Evolutionary conservation across 1,140 invertebrate genomes (phyloP).

Genomic region (Dreissena rostriformis): DNA sequence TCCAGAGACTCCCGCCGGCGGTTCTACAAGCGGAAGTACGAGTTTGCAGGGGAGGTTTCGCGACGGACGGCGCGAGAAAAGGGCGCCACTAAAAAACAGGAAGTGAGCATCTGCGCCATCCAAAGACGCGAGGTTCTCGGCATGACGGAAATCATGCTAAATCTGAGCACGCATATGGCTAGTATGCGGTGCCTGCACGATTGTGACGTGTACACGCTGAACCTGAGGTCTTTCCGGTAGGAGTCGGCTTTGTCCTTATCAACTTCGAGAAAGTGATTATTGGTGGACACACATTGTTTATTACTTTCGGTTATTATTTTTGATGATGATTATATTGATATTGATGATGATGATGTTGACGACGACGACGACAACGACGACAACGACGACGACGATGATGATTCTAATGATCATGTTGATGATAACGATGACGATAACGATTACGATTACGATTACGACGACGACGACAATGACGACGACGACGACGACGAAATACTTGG

Average conservation of each 20-base stretch:
- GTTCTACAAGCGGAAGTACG: slow-evolving; percentile 19
- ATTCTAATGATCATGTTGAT: too few relatives aligned
- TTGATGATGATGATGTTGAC: too few relatives aligned
- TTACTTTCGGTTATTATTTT: too few relatives aligned
- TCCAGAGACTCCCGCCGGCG: slow-evolving; percentile 41
- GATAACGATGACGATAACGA: too few relatives aligned
- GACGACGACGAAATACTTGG: too few relatives aligned
- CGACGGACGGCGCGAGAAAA: neutral
- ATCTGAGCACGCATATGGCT: slow-evolving; percentile 22
- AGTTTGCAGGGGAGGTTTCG: slow-evolving; percentile 40
- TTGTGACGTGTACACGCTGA: slow-evolving; percentile 43
- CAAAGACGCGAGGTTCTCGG: slow-evolving; percentile 48
- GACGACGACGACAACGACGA: too few relatives aligned
- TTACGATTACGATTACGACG: too few relatives aligned
- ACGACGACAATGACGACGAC: too few relatives aligned
- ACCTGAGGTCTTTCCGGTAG: slow-evolving; percentile 37
- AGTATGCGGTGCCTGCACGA: slow-evolving; percentile 36
- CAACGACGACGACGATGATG: too few relatives aligned
- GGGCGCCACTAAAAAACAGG: neutral
- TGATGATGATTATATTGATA: too few relatives aligned
- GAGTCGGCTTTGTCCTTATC: neutral
- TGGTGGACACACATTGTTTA: too few relatives aligned
- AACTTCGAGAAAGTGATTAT: too few relatives aligned
- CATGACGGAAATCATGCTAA: slow-evolving; percentile 46
- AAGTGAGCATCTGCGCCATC: slow-evolving; percentile 41